Evolutionary conservation across 2,888 invertebrate genomes (phyloP).

Genomic region (Timema podura): DNA sequence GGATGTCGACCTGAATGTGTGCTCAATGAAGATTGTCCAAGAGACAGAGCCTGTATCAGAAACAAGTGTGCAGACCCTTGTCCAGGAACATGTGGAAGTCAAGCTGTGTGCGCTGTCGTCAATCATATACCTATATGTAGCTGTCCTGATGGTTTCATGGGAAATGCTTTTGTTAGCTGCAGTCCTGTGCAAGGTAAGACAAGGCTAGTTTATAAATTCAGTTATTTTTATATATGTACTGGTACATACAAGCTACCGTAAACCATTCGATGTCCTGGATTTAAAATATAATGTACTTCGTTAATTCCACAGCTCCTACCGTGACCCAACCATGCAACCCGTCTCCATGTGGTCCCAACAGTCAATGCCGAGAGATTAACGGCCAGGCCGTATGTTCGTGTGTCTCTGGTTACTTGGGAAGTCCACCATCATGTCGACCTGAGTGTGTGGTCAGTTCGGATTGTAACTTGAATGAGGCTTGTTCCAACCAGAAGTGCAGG

Average conservation of each 20-base stretch:
- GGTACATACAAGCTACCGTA: too few relatives aligned
- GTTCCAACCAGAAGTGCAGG: constrained; percentile 39
- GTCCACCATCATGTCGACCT: constrained; percentile 49
- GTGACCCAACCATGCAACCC: constrained; percentile 43
- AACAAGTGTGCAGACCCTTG: constrained; percentile 74
- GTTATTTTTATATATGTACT: neutral
- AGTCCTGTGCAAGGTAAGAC: constrained; percentile 15
- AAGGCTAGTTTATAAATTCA: too few relatives aligned
- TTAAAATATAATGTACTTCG: constrained; percentile 12
- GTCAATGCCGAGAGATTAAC: constrained; percentile 68
- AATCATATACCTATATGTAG: constrained; percentile 65
- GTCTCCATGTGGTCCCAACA: constrained; percentile 60
- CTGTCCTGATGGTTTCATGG: constrained; percentile 51
- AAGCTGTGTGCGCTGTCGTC: constrained; percentile 57
- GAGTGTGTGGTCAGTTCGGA: constrained; percentile 38
- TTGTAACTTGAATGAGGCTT: constrained; percentile 38
- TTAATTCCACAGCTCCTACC: constrained; percentile 28
- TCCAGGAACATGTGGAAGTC: constrained; percentile 58
- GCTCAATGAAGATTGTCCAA: constrained; percentile 65
- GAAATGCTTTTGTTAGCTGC: constrained; percentile 4
- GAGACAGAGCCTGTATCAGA: constrained; percentile 64
- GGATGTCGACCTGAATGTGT: constrained; percentile 70
- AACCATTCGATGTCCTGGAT: too few relatives aligned
- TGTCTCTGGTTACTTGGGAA: constrained; percentile 58
- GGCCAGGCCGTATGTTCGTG: constrained; percentile 70